Conservation (phyloP, 2,113 vertebrate genomes). For the Protomyctophum bolini region DNA sequence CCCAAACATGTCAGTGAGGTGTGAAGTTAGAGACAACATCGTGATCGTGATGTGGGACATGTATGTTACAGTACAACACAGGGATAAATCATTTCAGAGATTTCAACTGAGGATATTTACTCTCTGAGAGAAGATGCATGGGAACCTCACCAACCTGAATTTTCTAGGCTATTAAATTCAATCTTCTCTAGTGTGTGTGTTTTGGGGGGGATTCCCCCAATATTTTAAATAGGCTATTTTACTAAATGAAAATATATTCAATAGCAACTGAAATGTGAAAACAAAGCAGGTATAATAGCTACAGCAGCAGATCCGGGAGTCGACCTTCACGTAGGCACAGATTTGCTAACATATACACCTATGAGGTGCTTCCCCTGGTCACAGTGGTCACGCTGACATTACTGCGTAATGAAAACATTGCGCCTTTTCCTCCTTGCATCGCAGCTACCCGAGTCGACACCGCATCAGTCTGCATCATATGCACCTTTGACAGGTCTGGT, state of each 20-base stretch:
- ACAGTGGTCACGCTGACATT: conserved; percentile 53
- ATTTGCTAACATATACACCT: conserved; percentile 49
- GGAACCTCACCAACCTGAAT: too few relatives aligned
- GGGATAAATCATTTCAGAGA: too few relatives aligned
- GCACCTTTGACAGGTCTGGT: conserved; percentile 52
- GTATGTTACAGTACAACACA: too few relatives aligned
- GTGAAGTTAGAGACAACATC: too few relatives aligned
- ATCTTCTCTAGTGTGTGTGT: too few relatives aligned
- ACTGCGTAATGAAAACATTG: conserved; percentile 80
- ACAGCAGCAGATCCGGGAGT: conserved; percentile 16
- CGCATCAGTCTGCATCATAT: conserved; percentile 70
- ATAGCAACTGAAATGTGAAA: not conserved
- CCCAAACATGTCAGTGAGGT: too few relatives aligned
- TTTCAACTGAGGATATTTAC: too few relatives aligned
- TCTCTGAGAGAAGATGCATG: too few relatives aligned
- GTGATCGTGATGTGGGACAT: too few relatives aligned
- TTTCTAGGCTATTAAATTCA: too few relatives aligned
- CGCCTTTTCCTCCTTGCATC: conserved; percentile 66
- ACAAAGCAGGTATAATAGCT: not conserved
- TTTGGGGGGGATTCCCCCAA: too few relatives aligned
- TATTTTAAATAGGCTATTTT: not conserved
- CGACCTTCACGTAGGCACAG: conserved; percentile 52
- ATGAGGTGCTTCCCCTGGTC: conserved; percentile 48
- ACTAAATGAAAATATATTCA: conserved; percentile 29
- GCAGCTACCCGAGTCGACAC: conserved; percentile 51